A percentile compares a stretch with the other conserved stretches of the same genome.
Evolutionary conservation across 2,888 invertebrate genomes (phyloP).

Genomic region (Lydus trimaculatus): DNA sequence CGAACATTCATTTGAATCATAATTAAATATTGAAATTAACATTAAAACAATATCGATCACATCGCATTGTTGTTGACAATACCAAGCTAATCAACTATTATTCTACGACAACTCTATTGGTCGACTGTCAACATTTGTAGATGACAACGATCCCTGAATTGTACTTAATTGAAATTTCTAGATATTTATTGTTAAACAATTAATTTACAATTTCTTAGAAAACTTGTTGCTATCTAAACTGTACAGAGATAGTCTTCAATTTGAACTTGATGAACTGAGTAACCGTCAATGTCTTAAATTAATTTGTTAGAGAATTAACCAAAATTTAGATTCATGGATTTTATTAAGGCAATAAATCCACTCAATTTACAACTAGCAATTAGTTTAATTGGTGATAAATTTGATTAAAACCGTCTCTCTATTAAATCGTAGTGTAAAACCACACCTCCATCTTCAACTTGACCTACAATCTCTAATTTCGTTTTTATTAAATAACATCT

Average conservation of each 20-base stretch:
- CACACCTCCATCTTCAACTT: too few species aligned
- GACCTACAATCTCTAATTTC: too few species aligned
- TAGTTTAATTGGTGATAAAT: constrained; percentile 5
- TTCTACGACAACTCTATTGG: too few species aligned
- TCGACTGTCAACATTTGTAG: too few species aligned
- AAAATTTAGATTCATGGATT: neutral
- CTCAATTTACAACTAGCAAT: neutral
- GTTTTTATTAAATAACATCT: too few species aligned
- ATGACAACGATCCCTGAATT: too few species aligned
- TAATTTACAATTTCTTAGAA: neutral
- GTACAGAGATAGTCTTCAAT: neutral
- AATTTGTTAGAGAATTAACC: neutral
- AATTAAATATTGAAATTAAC: constrained; percentile 4
- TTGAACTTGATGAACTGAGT: neutral
- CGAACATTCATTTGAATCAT: constrained; percentile 15
- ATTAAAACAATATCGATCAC: neutral
- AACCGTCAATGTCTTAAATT: neutral
- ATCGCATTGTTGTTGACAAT: neutral
- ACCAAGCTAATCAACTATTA: too few species aligned
- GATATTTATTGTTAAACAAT: neutral
- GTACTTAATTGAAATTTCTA: too few species aligned
- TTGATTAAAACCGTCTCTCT: neutral
- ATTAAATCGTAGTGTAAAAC: too few species aligned
- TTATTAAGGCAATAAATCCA: neutral
- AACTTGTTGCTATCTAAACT: neutral